A percentile compares a stretch with the other conserved stretches of the same genome.
phyloP scores from a whole-genome alignment of 2,113 vertebrate genomes.

The Scalopus aquaticus region DNA sequence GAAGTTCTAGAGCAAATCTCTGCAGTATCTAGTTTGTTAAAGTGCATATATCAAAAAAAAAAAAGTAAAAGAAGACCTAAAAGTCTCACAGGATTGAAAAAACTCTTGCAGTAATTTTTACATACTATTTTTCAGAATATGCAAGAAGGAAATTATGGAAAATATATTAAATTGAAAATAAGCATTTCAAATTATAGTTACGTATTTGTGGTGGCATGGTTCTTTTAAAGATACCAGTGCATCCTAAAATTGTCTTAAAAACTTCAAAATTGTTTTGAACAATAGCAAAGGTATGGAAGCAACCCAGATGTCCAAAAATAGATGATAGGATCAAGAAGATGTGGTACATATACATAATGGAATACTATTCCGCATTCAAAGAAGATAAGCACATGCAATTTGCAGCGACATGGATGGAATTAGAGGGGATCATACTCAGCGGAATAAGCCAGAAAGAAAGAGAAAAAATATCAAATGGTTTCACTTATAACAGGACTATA shows the following conservation, averaged over 20 bases:
- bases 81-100: slow-evolving; percentile 10
- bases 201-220: background rate
- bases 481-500: no score
- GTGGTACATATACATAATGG: no score
- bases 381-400: no score
- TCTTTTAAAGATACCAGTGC: background rate
- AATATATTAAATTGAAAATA: background rate
- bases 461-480: no score
- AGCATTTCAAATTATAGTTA: background rate
- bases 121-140: background rate
- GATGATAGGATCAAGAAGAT: no score
- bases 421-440: no score
- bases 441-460: no score
- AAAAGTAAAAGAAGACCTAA: background rate
- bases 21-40: background rate
- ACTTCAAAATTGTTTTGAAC: no score
- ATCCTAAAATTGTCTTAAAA: slow-evolving; percentile 23
- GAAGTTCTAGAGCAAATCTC: background rate
- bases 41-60: background rate
- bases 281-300: no score
- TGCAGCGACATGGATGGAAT: no score
- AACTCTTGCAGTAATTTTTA: background rate
- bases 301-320: no score
- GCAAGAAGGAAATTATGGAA: background rate
- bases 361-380: no score